Evolutionary conservation across 2,888 invertebrate genomes (phyloP), one percentile per base, ranked within the genome.

Genomic region (Macrosiphum euphorbiae): DNA sequence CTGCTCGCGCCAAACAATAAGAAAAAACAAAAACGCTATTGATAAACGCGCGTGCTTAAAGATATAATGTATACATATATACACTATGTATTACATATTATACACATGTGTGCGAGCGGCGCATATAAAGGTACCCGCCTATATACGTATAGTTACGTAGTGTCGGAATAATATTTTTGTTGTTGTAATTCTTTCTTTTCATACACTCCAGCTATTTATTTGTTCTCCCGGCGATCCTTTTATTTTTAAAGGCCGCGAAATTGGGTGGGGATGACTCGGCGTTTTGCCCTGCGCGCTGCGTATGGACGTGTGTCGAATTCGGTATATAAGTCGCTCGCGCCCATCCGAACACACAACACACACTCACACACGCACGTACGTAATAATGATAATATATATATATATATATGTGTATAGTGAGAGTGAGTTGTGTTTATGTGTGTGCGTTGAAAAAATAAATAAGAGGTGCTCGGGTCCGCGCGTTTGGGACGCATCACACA

Each of bases 211-310:
- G 44, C 35, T 26, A 35, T 35, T 35, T 24, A 13, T 55, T 41
- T 35, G 35, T 90, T 50, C 55, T 16, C 28, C 44, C 44, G 91
- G 58, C 58, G 7, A 91, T 91, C 91, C 44, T 91, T 91, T 88
- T 78, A 52, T 90, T 90, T 90, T 94, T 94, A 94, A 94, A 94
- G 94, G 94, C 94, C 94, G 94, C 94, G 94, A 94, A 94, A 94
- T 94, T 94, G 26, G 90, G 44, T 41, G 90, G 94, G 86, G 85
- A 94, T 94, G 94, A 94, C 94, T 94, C n/a, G 85, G 67, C 94
- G 67, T 86, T 94, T 90, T 24, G 86, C n/a, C 44, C 84, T 86
- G 16, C 16, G 26, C 44, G 7, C 55, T 28, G 8, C 84, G 58
- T 44, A 44, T n/a, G 58, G 90, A 85, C 93, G 94, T 41, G 90